Percentiles rank a stretch among this genome's conserved stretches.
These are phyloP conservation scores for Rhineura floridana DNA, from an alignment of 2,113 vertebrate species.

Conservation along the genomic window DNA sequence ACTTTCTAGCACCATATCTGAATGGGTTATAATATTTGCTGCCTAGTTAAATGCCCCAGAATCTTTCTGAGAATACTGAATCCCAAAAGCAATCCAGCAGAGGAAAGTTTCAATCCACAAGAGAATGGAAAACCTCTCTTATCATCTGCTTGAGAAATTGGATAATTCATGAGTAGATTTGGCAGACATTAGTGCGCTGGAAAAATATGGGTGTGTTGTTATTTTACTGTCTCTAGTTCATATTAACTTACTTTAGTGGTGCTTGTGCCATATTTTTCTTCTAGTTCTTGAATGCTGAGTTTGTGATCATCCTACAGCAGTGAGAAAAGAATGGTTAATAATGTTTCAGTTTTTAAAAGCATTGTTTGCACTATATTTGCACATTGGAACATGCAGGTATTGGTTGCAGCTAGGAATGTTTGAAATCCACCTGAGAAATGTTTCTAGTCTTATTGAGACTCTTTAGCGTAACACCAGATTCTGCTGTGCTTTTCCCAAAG, in stretches of 20 bases:
- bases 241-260: slow-evolving; percentile 70
- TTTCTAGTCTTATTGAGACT: background rate
- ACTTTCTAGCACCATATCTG: background rate
- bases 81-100: too few relatives aligned
- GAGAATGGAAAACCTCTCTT: too few relatives aligned
- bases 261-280: slow-evolving; percentile 76
- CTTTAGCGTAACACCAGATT: background rate
- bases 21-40: background rate
- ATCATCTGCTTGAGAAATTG: too few relatives aligned
- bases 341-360: background rate
- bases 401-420: background rate
- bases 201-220: background rate
- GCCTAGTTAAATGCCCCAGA: background rate
- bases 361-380: background rate
- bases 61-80: too few relatives aligned
- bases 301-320: slow-evolving; percentile 79
- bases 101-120: too few relatives aligned
- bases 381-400: background rate
- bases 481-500: background rate
- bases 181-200: too few relatives aligned
- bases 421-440: background rate
- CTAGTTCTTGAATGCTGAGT: slow-evolving; percentile 72
- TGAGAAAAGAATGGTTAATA: slow-evolving; percentile 10
- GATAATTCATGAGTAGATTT: too few relatives aligned
- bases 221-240: background rate